A percentile compares a stretch with the other conserved stretches of the same genome.
These are phyloP conservation scores for Lethocerus indicus DNA, from an alignment of 1,140 invertebrate genomes.

Conservation along the genomic window DNA sequence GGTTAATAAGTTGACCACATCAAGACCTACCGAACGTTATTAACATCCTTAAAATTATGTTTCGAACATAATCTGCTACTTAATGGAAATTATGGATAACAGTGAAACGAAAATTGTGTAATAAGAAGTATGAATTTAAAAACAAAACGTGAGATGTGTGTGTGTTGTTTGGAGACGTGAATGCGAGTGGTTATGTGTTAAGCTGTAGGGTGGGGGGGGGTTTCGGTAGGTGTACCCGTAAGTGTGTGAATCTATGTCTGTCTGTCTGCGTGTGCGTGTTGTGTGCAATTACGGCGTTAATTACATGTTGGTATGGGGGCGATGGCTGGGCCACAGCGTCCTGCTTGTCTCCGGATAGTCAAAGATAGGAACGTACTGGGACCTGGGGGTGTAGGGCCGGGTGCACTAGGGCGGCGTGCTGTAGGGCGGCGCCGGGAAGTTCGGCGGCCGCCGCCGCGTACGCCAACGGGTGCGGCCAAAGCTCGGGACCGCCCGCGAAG, in stretches of 20 bases:
- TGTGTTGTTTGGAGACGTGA: background rate
- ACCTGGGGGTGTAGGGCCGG: conserved; percentile 93
- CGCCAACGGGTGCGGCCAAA: conserved; percentile 85
- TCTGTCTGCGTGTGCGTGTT: conserved; percentile 4
- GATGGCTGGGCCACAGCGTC: conserved; percentile 16
- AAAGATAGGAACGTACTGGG: conserved; percentile 88
- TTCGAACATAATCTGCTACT: too few relatives aligned
- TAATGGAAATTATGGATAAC: too few relatives aligned
- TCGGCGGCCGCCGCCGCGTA: conserved; percentile 46
- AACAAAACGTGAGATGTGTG: too few relatives aligned
- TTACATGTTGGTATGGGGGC: conserved; percentile 20
- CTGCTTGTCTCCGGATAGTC: conserved; percentile 74
- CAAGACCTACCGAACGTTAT: too few relatives aligned
- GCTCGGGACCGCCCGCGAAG: conserved; percentile 79
- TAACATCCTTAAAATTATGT: too few relatives aligned
- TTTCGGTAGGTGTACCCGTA: too few relatives aligned
- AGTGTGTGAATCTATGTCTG: background rate
- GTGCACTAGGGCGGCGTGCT: conserved; percentile 79
- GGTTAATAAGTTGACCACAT: too few relatives aligned
- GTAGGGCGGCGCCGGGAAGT: conserved; percentile 61
- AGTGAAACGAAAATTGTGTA: too few relatives aligned
- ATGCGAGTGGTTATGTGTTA: background rate
- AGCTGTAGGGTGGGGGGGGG: background rate
- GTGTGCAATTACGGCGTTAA: conserved; percentile 10
- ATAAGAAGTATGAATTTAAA: too few relatives aligned